Percentiles rank a stretch among this genome's conserved stretches.
These are phyloP conservation scores for Lissonota sp. DNA, from an alignment of 2,888 invertebrate species.

Conservation along the genomic window DNA sequence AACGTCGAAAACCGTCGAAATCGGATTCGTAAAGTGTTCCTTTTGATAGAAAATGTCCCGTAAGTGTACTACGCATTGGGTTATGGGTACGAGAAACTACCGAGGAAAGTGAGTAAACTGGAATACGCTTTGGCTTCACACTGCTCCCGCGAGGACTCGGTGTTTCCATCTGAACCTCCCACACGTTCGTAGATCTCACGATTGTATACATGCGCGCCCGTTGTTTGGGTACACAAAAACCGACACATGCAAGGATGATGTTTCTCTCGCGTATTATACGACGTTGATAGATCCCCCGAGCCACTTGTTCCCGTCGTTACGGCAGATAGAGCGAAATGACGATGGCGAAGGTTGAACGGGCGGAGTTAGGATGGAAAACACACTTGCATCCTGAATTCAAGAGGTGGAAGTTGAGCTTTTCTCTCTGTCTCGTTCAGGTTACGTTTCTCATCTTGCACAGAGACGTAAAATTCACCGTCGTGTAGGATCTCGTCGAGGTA, in stretches of 20 bases:
- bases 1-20: no score
- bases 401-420: conserved; percentile 5
- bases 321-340: background rate
- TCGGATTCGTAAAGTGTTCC: background rate
- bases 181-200: background rate
- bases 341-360: no score
- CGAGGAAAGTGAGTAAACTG: background rate
- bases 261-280: conserved; percentile 3
- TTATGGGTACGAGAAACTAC: conserved; percentile 1
- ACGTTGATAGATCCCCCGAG: conserved; percentile 11
- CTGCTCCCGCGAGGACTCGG: background rate
- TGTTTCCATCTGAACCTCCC: background rate
- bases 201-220: background rate
- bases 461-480: conserved; percentile 48
- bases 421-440: background rate
- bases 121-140: background rate
- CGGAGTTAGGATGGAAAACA: conserved; percentile 10
- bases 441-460: conserved; percentile 32
- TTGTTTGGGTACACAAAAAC: background rate
- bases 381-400: conserved; percentile 50
- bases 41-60: background rate
- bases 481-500: conserved; percentile 25
- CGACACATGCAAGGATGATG: background rate
- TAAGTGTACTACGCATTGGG: background rate
- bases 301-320: conserved; percentile 19